phyloP scores from a whole-genome alignment of 2,113 vertebrate species.

The Electrona antarctica region DNA sequence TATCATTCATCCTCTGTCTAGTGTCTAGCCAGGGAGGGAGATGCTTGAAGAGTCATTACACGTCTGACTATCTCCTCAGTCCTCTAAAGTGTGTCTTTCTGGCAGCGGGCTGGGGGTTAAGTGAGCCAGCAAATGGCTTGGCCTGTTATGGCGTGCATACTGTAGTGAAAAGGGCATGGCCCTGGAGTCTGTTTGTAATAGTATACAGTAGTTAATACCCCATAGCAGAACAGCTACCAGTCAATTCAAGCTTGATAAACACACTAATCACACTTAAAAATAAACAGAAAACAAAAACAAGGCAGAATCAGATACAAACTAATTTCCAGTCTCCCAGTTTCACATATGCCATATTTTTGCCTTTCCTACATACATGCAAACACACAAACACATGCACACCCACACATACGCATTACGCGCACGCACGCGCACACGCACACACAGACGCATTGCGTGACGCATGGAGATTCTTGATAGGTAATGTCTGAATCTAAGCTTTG shows the following conservation, averaged over 20 bases:
- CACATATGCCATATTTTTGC: background rate
- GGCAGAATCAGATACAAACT: conserved; percentile 8
- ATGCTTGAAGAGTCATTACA: conserved; percentile 7
- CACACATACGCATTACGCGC: background rate
- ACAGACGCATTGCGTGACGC: conserved; percentile 10
- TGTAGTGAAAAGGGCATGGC: conserved; percentile 22
- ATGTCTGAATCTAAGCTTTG: conserved; percentile 41
- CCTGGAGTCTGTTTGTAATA: conserved; percentile 36
- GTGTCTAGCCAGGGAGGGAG: conserved; percentile 29
- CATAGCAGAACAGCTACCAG: conserved; percentile 12
- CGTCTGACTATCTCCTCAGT: conserved; percentile 18
- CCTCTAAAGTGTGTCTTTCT: conserved; percentile 22
- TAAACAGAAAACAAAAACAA: background rate
- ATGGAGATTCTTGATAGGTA: conserved; percentile 31
- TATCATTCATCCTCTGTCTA: conserved; percentile 15
- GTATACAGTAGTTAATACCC: conserved; percentile 10
- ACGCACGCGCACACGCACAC: background rate
- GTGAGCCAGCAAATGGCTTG: conserved; percentile 35
- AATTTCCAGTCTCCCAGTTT: background rate
- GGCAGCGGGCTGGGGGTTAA: conserved; percentile 28
- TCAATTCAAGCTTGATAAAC: conserved; percentile 37
- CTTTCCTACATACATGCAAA: background rate
- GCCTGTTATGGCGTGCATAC: conserved; percentile 27
- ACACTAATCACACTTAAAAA: background rate
- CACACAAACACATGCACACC: conserved; percentile 11